Conservation (phyloP, 2,797 vertebrate species). For the Valencia hispanica region DNA sequence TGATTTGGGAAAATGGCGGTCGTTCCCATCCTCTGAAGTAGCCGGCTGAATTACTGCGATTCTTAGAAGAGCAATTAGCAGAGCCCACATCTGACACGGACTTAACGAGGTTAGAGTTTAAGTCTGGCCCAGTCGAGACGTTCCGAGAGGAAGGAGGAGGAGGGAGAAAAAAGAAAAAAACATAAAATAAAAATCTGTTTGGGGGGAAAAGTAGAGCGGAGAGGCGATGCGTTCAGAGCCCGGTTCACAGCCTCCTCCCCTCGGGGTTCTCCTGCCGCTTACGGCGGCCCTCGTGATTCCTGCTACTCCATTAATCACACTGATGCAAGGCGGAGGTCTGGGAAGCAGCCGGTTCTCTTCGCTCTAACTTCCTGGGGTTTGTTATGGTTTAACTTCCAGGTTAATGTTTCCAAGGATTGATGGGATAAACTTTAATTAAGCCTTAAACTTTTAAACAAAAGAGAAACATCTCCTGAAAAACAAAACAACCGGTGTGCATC, state of each 20-base stretch:
- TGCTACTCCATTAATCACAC: slow-evolving; percentile 76
- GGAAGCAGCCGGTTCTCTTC: slow-evolving; percentile 30
- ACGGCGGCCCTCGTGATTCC: slow-evolving; percentile 54
- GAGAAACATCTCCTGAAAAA: too few relatives aligned
- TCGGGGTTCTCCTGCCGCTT: slow-evolving; percentile 56
- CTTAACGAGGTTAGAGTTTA: slow-evolving; percentile 69
- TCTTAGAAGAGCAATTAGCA: slow-evolving; percentile 79
- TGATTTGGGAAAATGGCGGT: not conserved
- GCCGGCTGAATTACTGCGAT: slow-evolving; percentile 72
- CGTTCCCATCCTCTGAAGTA: not conserved
- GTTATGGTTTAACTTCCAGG: not conserved
- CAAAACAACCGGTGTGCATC: too few relatives aligned
- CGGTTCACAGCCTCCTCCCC: slow-evolving; percentile 54
- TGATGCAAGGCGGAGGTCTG: slow-evolving; percentile 65
- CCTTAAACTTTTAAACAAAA: not conserved
- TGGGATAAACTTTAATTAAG: not conserved
- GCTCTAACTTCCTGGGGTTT: not conserved
- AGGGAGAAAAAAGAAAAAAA: slow-evolving; percentile 21
- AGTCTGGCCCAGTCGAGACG: slow-evolving; percentile 21
- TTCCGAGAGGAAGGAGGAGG: slow-evolving; percentile 23
- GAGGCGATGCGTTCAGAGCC: slow-evolving; percentile 41
- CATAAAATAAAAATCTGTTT: slow-evolving; percentile 14
- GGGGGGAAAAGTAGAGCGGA: slow-evolving; percentile 17
- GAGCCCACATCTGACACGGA: slow-evolving; percentile 38
- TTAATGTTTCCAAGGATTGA: not conserved